Evolutionary conservation across 2,888 invertebrate species (phyloP), one percentile per base, ranked within the genome.

Genomic region (Rhamphomyia laevipes): DNA sequence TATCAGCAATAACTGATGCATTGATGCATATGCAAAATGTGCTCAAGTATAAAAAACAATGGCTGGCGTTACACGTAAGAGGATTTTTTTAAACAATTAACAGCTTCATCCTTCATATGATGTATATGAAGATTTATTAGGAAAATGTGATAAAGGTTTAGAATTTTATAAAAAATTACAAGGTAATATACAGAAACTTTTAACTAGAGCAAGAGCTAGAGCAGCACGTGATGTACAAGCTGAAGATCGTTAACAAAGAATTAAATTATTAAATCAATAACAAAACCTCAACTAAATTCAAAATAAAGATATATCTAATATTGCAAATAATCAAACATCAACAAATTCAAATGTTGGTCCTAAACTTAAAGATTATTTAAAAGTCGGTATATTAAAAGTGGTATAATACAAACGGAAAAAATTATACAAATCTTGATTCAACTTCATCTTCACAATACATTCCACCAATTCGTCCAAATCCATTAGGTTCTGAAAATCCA

Each of bases 121-220:
- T 67, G 85, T 91, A 0, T 92, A 92, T 65, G 86, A 87, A 59
- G 95, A 96, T 67, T 74, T 97, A 23, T 68, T 89, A 48, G 81
- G 82, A 10, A 96, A 96, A 72, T 86, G 89, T 1, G 83, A 85
- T 55, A 93, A 94, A 65, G 93, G 96, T 0, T 74, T 88, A 18
- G 92, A 94, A 62, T 95, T 95, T 72, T 95, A 95, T 70, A 80
- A 82, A 51, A 93, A 92, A 67, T 71, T 96, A 46, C 80, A 84
- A 57, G 81, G 82, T 23, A 92, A 87, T 65, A 86, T 91, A 16
- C 77, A 77, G 9, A 87, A 89, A 62, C 73, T 95, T 13, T 67
- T 86, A 33, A 82, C 86, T 51, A 74, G 92, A 33, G 80, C 88
- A 47, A n/a, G n/a, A n/a, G n/a, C n/a, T n/a, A 81, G 82, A 58